phyloP scores from a whole-genome alignment of 2,113 vertebrate species.

The Mionectes macconnelli region DNA sequence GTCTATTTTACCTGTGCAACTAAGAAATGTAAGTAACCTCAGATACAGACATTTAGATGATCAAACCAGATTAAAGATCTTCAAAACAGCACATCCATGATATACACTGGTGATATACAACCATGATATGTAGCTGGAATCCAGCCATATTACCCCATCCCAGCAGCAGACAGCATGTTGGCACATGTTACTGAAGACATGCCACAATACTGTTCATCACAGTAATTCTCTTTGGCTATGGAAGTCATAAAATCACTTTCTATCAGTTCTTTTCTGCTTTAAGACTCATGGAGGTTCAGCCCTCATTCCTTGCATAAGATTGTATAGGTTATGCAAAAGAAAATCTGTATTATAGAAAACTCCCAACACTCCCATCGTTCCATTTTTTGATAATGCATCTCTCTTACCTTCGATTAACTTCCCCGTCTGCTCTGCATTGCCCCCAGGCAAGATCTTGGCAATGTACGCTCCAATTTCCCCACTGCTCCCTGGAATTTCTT shows the following conservation, averaged over 20 bases:
- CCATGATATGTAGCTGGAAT: background rate
- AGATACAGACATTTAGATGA: background rate
- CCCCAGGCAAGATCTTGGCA: conserved; percentile 90
- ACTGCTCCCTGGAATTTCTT: conserved; percentile 89
- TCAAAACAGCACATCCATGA: fast-evolving
- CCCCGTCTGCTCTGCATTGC: conserved; percentile 88
- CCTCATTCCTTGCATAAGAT: background rate
- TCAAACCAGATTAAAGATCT: background rate
- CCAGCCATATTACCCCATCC: background rate
- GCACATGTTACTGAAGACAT: background rate
- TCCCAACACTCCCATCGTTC: background rate
- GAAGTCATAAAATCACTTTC: background rate
- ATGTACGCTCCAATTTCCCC: conserved; percentile 96
- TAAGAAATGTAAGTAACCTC: background rate
- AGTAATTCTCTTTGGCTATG: background rate
- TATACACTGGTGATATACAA: background rate
- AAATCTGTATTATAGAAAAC: background rate
- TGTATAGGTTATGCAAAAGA: background rate
- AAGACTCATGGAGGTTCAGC: background rate
- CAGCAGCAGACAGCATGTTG: background rate
- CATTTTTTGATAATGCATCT: background rate
- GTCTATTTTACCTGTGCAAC: background rate
- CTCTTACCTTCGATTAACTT: conserved; percentile 91
- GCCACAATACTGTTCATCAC: background rate
- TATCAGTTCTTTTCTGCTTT: background rate